Evolutionary conservation across 2,113 vertebrate species (phyloP).

Genomic region (Coptodon bakossiorum): DNA sequence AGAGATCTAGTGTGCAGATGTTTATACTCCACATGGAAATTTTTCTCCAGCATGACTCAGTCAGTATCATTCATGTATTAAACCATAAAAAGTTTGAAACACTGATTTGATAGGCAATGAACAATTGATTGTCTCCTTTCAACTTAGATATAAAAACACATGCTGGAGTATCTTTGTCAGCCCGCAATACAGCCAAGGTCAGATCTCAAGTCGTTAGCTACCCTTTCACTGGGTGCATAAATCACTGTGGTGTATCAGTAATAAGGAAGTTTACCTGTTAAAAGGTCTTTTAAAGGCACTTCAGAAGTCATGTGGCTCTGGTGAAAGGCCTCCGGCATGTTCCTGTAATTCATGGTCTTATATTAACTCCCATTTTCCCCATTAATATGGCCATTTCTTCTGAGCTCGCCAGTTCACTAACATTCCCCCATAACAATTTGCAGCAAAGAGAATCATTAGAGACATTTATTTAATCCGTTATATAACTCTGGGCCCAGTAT

Average conservation of each 20-base stretch:
- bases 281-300: constrained; percentile 54
- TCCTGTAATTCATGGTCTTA: constrained; percentile 63
- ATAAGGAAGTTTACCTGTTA: constrained; percentile 70
- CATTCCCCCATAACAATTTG: neutral
- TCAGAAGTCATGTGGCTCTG: constrained; percentile 55
- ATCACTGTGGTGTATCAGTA: constrained; percentile 55
- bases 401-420: neutral
- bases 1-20: neutral
- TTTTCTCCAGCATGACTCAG: neutral
- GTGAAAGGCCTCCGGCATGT: constrained; percentile 58
- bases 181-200: constrained; percentile 51
- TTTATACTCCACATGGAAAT: neutral
- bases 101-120: neutral
- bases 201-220: constrained; percentile 36
- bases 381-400: constrained; percentile 21
- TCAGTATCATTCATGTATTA: neutral
- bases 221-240: constrained; percentile 48
- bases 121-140: neutral
- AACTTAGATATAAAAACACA: constrained; percentile 15
- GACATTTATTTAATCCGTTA: neutral
- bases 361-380: constrained; percentile 69
- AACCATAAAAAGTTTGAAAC: neutral
- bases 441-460: neutral
- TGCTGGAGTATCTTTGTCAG: constrained; percentile 22
- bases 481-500: neutral